Percentiles rank a stretch among this genome's conserved stretches.
Evolutionary conservation across 2,888 invertebrate species (phyloP).

Genomic region (Drosophila macrospina): DNA sequence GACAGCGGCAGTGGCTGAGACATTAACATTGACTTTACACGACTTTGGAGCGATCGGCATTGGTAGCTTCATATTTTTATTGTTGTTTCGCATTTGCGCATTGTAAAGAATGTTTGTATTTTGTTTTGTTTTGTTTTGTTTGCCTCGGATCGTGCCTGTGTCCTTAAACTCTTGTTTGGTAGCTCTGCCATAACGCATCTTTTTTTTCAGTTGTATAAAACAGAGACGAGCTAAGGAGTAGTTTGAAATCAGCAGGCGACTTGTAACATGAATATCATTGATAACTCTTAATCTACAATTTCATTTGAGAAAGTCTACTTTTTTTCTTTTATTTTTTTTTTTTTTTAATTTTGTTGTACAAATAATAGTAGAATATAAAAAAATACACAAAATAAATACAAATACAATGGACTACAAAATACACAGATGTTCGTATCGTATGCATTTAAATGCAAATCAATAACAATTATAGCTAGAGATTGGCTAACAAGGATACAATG

Average conservation of each 20-base stretch:
- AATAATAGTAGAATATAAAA: conserved; percentile 41
- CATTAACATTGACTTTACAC: conserved; percentile 84
- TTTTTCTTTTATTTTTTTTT: no score
- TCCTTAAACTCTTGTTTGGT: conserved; percentile 70
- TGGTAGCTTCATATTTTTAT: conserved; percentile 82
- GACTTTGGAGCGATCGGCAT: conserved; percentile 78
- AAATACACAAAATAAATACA: conserved; percentile 58
- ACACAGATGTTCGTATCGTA: conserved; percentile 32
- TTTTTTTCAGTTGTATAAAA: no score
- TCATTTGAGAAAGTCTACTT: no score
- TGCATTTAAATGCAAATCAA: conserved; percentile 57
- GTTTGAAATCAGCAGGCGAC: not conserved
- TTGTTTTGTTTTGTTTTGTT: conserved; percentile 2
- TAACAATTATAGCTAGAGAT: conserved; percentile 59
- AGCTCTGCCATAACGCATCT: conserved; percentile 61
- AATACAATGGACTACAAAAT: conserved; percentile 44
- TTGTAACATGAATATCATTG: not conserved
- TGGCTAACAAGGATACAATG: conserved; percentile 60
- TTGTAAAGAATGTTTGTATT: conserved; percentile 68
- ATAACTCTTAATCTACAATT: no score
- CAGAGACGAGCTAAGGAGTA: conserved; percentile 18
- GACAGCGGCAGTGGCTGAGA: conserved; percentile 52
- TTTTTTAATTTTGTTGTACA: conserved; percentile 23
- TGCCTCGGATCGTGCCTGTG: conserved; percentile 65
- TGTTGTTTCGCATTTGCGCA: conserved; percentile 77